Conservation (phyloP, 2,888 invertebrate species). For the Troilus luridus region DNA sequence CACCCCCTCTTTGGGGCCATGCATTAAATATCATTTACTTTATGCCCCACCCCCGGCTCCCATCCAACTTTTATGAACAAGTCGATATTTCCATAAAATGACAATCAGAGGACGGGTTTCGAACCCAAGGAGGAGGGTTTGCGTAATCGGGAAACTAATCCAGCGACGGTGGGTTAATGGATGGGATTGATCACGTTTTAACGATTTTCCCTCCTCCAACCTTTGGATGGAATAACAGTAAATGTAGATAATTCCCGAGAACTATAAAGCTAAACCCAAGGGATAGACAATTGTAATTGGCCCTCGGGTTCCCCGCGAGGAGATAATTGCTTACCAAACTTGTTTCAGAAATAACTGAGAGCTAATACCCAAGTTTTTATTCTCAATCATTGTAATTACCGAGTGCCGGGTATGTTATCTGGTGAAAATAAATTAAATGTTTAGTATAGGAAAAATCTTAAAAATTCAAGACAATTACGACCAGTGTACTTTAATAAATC, state of each 20-base stretch:
- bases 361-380: background rate
- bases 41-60: background rate
- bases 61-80: conserved; percentile 34
- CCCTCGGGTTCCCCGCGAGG: background rate
- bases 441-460: no score
- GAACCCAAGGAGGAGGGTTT: background rate
- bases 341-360: background rate
- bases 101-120: background rate
- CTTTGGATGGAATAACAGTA: background rate
- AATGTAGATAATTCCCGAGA: background rate
- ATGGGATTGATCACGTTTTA: conserved; percentile 14
- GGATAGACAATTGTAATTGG: background rate
- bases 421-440: no score
- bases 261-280: background rate
- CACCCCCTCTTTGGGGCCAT: background rate
- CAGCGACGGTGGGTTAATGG: background rate
- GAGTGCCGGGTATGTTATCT: background rate
- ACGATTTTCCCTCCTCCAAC: background rate
- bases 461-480: no score
- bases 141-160: background rate
- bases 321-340: background rate
- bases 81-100: conserved; percentile 17
- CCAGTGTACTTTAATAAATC: no score
- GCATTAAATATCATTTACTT: conserved; percentile 60
- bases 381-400: background rate